Base-by-base conservation (phyloP, 2,888 invertebrate species). In the Calephelis perditalis region DNA sequence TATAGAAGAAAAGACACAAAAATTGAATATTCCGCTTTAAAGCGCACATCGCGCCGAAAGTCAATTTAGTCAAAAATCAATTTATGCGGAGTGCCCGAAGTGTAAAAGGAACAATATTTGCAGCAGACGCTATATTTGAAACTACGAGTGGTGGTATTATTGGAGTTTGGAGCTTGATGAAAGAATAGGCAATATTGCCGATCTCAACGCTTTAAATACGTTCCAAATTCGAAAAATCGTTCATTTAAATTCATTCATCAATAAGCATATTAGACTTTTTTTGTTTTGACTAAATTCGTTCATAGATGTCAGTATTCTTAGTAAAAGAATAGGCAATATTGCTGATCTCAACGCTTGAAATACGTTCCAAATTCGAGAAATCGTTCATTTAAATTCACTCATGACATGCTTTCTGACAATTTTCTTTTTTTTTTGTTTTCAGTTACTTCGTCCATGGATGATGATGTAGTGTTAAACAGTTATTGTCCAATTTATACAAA, bases 61-160 rank as follows among this genome's bases (percentile, higher is more conserved):
- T 73, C 76, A 80, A 80, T 81, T 81, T 79, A 73, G 77, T 73
- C 73, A 73, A 76, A 77, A 77, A 75, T 65, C 73, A 69, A 74
- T 77, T 78, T 79, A 73, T 76, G 74, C 74, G 73, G 71, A 71
- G 73, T 71, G 75, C 73, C 52, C 52, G 73, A 75, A 76, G 73
- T 76, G 72, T 74, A 70, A 74, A 73, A 75, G 74, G 72, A 75
- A 78, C 80, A 80, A 82, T 84, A 84, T 84, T 82, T 82, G 80
- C 79, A 74, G 72, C 71, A 70, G 72, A 72, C 72, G 77, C 74
- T 74, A 77, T 82, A 78, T 82, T 78, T 71, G 76, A 73, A 74
- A 73, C 74, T 73, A 69, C 73, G 71, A 75, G 74, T 73, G 71
- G 68, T 73, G 70, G 70, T 77, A 76, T 75, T 83, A 84, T 83